Evolutionary conservation across 2,797 vertebrate genomes (phyloP).

Genomic region (Pangasius macronema): DNA sequence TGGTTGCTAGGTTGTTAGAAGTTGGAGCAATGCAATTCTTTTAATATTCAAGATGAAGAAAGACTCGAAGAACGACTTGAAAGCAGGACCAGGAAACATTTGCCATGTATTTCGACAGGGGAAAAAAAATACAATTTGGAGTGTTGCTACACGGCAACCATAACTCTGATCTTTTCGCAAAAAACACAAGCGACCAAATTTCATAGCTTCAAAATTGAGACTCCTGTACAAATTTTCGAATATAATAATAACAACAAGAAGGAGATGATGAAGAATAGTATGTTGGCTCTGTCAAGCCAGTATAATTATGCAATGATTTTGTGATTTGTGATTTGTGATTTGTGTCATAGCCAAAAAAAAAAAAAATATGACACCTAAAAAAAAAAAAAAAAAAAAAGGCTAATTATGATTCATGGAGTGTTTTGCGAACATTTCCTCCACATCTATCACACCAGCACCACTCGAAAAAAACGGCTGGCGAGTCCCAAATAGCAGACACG

Average conservation of each 20-base stretch:
- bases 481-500: constrained; percentile 48
- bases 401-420: constrained; percentile 9
- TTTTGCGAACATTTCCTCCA: background rate
- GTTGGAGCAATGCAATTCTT: background rate
- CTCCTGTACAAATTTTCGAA: background rate
- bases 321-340: too few relatives aligned
- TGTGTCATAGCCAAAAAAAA: too few relatives aligned
- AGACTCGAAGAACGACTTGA: background rate
- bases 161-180: background rate
- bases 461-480: constrained; percentile 5
- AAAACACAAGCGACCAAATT: background rate
- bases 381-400: background rate
- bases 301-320: background rate
- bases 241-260: background rate
- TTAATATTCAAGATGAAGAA: background rate
- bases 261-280: background rate
- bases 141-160: background rate
- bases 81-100: background rate
- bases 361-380: background rate
- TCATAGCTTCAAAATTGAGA: background rate
- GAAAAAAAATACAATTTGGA: background rate
- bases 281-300: background rate
- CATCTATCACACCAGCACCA: background rate
- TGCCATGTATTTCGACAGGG: background rate
- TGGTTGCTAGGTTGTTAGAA: background rate